A percentile compares a stretch with the other conserved stretches of the same genome.
Evolutionary conservation across 2,888 invertebrate species (phyloP).

Genomic region (Steinernema hermaphroditum): DNA sequence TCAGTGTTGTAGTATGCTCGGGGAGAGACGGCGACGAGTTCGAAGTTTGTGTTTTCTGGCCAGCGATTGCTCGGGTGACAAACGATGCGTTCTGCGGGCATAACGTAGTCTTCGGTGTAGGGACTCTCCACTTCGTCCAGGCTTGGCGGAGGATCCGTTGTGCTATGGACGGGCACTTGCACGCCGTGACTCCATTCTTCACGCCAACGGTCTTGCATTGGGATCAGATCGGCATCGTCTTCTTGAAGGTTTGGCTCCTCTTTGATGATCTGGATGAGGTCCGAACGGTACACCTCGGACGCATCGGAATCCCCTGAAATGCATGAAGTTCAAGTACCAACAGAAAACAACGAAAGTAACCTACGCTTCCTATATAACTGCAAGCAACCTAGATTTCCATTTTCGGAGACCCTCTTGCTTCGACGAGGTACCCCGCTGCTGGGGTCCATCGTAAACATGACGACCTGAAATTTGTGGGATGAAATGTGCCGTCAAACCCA

Average conservation of each 20-base stretch:
- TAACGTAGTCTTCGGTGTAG: not conserved
- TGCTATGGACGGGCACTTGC: slow-evolving; percentile 38
- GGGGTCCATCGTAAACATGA: too few species aligned
- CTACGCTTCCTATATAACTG: too few species aligned
- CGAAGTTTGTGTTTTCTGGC: not conserved
- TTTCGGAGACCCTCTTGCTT: too few species aligned
- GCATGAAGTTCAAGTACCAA: too few species aligned
- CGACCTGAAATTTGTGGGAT: too few species aligned
- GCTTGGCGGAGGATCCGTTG: slow-evolving; percentile 28
- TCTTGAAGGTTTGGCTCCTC: not conserved
- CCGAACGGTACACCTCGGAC: slow-evolving; percentile 47
- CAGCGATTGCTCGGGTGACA: not conserved
- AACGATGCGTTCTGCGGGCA: not conserved
- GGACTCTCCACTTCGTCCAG: slow-evolving; percentile 34
- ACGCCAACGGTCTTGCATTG: slow-evolving; percentile 46
- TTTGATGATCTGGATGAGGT: slow-evolving; percentile 37
- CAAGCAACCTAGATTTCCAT: too few species aligned
- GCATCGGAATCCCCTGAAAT: slow-evolving; percentile 25
- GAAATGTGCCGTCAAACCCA: too few species aligned
- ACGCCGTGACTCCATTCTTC: slow-evolving; percentile 54
- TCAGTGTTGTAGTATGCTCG: slow-evolving; percentile 40
- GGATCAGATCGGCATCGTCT: slow-evolving; percentile 16
- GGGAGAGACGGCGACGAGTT: not conserved
- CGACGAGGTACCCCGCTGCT: too few species aligned
- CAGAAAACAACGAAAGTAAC: too few species aligned